Base-by-base conservation (phyloP, 2,797 vertebrate genomes). In the Australoheros facetus region DNA sequence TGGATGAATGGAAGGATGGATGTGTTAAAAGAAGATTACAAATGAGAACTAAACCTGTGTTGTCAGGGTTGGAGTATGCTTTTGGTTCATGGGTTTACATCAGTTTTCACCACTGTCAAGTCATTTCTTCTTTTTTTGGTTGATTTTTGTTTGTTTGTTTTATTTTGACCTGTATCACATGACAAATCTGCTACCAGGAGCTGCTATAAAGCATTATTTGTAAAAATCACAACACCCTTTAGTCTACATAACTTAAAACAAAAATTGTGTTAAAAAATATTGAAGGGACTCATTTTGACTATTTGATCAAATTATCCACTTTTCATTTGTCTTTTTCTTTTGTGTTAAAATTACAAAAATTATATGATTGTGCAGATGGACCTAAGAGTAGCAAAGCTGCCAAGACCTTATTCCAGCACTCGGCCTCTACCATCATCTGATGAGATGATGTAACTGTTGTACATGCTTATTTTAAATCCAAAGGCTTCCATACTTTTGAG, bases 31-130 rank as follows among this genome's bases (percentile, higher is more conserved):
- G 32, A 13, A 28, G 28, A 56, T 23, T 1, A 16, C 48, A 45
- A 79, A 71, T 57, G 34, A 70, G 56, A 78, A 64, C 6, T 39
- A 70, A 64, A 60, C 32, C 23, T 62, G 45, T 53, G 39, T 85
- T 77, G 62, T 55, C 13, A 69, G 54, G 10, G 8, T 6, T 39
- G 12, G 12, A 3, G 4, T 17, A 62, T 64, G 16, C 34, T 54
- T 60, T 23, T 71, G 48, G 8, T 6, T 71, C 26, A 54, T 21
- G n/a, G 62, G 5, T 66, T 5, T 3, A 66, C 14, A 66, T 17
- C 28, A 28, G 4, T 66, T 66, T 48, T 59, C 30, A 37, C 10
- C 57, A 45, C 8, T 64, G 60, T 32, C 26, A 26, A 26, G 26
- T 26, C 26, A 26, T 26, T 26, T 7, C 30, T 32, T 32, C 7